phyloP scores from a whole-genome alignment of 2,797 vertebrate genomes.

The Dryobates pubescens region DNA sequence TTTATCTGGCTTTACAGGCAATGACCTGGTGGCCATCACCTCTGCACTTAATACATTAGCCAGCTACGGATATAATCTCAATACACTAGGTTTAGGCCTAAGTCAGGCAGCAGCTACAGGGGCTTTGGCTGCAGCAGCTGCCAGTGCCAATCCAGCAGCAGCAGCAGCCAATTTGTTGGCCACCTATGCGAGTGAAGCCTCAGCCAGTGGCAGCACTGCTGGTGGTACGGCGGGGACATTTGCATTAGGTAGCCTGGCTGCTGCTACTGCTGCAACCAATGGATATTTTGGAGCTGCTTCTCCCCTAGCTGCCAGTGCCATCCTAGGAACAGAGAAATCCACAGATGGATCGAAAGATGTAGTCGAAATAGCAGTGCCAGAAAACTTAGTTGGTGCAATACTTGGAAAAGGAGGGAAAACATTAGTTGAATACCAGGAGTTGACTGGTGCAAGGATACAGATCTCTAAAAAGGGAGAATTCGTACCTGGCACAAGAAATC shows the following conservation, averaged over 20 bases:
- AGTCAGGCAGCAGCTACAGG: conserved; percentile 88
- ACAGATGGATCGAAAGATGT: conserved; percentile 90
- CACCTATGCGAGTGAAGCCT: conserved; percentile 89
- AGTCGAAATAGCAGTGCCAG: conserved; percentile 89
- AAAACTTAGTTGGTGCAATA: conserved; percentile 90
- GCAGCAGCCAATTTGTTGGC: conserved; percentile 88
- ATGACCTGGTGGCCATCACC: conserved; percentile 89
- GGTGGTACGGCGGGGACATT: conserved; percentile 87
- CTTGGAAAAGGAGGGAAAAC: conserved; percentile 91
- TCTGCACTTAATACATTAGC: conserved; percentile 89
- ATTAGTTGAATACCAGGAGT: conserved; percentile 89
- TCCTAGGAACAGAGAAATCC: conserved; percentile 88
- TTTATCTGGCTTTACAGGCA: conserved; percentile 88
- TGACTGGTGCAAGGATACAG: conserved; percentile 91
- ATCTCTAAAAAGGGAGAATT: conserved; percentile 91
- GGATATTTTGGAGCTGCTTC: conserved; percentile 90
- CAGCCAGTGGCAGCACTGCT: conserved; percentile 84
- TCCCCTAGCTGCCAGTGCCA: conserved; percentile 88
- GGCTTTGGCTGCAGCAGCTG: conserved; percentile 88
- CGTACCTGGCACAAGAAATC: conserved; percentile 90
- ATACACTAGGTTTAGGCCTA: conserved; percentile 87
- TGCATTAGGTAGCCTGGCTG: conserved; percentile 88
- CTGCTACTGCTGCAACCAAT: conserved; percentile 89
- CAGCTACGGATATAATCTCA: conserved; percentile 90
- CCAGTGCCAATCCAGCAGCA: conserved; percentile 88